Evolutionary conservation across 2,113 vertebrate species (phyloP), one percentile per base, ranked within the genome.

Genomic region (Fukomys damarensis): DNA sequence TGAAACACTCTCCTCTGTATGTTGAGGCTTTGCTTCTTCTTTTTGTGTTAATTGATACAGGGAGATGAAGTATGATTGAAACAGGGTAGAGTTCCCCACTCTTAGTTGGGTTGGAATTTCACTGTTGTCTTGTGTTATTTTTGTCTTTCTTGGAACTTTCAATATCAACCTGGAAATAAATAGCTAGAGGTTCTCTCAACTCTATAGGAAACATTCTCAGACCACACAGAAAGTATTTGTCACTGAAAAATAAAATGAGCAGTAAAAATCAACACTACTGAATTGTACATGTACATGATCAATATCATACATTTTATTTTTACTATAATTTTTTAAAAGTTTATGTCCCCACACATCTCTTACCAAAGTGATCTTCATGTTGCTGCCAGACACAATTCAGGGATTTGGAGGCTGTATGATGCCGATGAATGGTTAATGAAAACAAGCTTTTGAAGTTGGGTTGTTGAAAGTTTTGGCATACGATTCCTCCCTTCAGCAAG

Each of bases 321-420:
- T 46, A 85, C 30, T 66, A 72, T 35, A 65, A 72, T 80, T 84
- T 81, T 58, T n/a, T 82, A 95, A 93, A 91, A 46, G 16, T 66
- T 56, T 89, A n/a, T 91, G 30, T 38, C 46, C 38, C 30, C 32
- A 92, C 3, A 70, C 4, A 68, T 59, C 79, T 82, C 98, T 95
- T 97, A 99, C 98, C 98, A 4, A 99, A 98, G 58, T 99, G 98
- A 95, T 98, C 98, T 6, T 63, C 80, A 6, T 98, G 98, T 79
- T 99, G 90, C 74, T 98, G 97, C 98, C 98, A 99, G 87, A 97
- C 95, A 87, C 98, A 98, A 12, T 16, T 94, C 28, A 96, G 80
- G 82, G 97, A 66, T 5, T 89, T 97, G 0, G 98, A 96, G 68
- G 70, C 96, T 0, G 96, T 98, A 95, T 98, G 97, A 28, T 96